Conservation (phyloP, 2,113 vertebrate genomes). For the Solenodon paradoxus region DNA sequence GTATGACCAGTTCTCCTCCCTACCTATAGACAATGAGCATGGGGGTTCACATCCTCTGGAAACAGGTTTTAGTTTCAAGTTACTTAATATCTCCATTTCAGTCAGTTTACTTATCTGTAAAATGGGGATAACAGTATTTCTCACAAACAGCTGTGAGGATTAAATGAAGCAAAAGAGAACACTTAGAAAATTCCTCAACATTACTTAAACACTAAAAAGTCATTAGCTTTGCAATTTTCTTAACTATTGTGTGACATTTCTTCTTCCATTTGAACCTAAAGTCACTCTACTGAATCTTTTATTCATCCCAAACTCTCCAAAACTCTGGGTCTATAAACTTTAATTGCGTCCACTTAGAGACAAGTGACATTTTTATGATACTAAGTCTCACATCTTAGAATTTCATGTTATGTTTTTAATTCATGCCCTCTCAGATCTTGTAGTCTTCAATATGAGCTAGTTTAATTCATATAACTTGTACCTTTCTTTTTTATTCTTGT, state of each 20-base stretch:
- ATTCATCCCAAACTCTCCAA: not conserved
- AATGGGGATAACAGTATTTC: not conserved
- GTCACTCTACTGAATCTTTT: not conserved
- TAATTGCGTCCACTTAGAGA: not conserved
- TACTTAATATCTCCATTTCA: not conserved
- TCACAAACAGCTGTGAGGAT: not conserved
- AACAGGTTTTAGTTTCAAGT: not conserved
- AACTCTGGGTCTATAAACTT: not conserved
- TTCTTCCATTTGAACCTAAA: not conserved
- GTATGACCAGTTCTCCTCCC: not conserved
- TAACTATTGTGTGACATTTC: not conserved
- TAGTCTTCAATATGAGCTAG: not conserved
- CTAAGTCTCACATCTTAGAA: not conserved
- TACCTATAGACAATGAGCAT: not conserved
- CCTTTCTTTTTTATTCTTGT: constrained; percentile 12
- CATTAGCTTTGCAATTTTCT: not conserved
- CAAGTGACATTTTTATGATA: not conserved
- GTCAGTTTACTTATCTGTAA: not conserved
- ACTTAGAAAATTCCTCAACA: not conserved
- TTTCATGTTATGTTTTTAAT: not conserved
- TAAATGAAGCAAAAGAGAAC: not conserved
- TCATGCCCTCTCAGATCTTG: not conserved
- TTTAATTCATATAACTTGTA: not conserved
- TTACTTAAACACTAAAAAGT: not conserved
- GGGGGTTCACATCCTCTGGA: not conserved